Percentiles rank a stretch among this genome's conserved stretches.
Evolutionary conservation across 2,797 vertebrate genomes (phyloP).

Genomic region (Crenuchus spilurus): DNA sequence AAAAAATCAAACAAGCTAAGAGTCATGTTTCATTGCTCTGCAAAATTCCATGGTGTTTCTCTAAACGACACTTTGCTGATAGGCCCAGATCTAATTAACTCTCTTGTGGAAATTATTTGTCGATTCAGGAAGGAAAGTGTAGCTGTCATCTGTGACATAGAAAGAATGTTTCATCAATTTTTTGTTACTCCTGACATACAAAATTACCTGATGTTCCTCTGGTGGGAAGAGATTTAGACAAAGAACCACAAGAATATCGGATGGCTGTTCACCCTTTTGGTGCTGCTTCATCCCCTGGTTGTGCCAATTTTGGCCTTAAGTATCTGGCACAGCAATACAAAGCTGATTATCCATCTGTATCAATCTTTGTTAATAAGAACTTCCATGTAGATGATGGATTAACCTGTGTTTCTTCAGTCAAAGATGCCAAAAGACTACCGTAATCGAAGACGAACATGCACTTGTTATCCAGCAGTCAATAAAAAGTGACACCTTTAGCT

Average conservation of each 20-base stretch:
- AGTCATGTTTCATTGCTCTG: no score
- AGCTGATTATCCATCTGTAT: neutral
- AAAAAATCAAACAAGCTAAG: neutral
- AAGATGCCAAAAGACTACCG: constrained; percentile 33
- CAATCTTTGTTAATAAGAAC: constrained; percentile 38
- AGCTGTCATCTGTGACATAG: constrained; percentile 26
- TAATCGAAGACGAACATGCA: no score
- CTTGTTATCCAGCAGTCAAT: no score
- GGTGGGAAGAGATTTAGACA: constrained; percentile 31
- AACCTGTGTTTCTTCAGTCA: constrained; percentile 32
- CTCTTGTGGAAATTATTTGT: constrained; percentile 27
- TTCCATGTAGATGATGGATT: constrained; percentile 51
- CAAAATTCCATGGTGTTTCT: constrained; percentile 3
- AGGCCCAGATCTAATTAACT: constrained; percentile 26
- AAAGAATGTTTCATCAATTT: constrained; percentile 21
- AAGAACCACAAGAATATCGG: constrained; percentile 44
- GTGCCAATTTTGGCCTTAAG: constrained; percentile 42
- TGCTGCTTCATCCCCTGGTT: constrained; percentile 32
- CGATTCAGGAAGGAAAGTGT: constrained; percentile 7
- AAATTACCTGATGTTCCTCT: constrained; percentile 26
- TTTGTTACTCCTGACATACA: constrained; percentile 1
- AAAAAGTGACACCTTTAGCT: no score
- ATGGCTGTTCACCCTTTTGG: constrained; percentile 40
- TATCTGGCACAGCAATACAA: constrained; percentile 7
- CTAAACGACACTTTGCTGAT: constrained; percentile 22